These are phyloP conservation scores for Vanessa atalanta DNA, from an alignment of 1,140 invertebrate genomes.

Conservation along the genomic window DNA sequence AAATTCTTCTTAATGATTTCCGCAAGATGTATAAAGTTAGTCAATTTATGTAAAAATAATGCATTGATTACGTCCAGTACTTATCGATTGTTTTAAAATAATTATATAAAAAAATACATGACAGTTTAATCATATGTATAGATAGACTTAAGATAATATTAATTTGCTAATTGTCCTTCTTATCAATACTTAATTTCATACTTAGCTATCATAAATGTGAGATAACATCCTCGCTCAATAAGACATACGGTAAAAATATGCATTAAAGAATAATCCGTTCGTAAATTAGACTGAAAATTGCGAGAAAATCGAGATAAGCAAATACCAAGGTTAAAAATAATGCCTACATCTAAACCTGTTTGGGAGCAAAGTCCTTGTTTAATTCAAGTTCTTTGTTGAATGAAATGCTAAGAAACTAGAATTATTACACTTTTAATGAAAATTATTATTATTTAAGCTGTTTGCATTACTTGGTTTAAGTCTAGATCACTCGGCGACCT, in stretches of 20 bases:
- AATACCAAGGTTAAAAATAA: slow-evolving; percentile 28
- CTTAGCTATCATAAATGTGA: not conserved
- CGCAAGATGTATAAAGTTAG: no score
- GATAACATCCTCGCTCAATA: not conserved
- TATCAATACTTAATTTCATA: no score
- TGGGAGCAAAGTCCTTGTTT: slow-evolving; percentile 23
- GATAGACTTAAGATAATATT: no score
- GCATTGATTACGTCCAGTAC: no score
- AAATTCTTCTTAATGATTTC: no score
- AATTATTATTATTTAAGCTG: not conserved
- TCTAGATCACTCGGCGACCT: no score
- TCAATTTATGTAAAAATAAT: no score
- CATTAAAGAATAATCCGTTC: not conserved
- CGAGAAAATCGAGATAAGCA: slow-evolving; percentile 9
- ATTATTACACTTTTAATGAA: not conserved
- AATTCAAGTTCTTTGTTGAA: slow-evolving; percentile 32
- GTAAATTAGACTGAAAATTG: slow-evolving; percentile 19
- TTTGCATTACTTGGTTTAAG: not conserved
- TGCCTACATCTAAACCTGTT: slow-evolving; percentile 28
- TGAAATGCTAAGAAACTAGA: slow-evolving; percentile 18
- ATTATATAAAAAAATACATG: no score
- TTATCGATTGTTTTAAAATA: no score
- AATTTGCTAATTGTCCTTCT: no score
- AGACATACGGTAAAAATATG: not conserved
- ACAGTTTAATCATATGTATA: no score